Evolutionary conservation across 2,888 invertebrate genomes (phyloP), one percentile per base, ranked within the genome.

Genomic region (Stenurella melanura): DNA sequence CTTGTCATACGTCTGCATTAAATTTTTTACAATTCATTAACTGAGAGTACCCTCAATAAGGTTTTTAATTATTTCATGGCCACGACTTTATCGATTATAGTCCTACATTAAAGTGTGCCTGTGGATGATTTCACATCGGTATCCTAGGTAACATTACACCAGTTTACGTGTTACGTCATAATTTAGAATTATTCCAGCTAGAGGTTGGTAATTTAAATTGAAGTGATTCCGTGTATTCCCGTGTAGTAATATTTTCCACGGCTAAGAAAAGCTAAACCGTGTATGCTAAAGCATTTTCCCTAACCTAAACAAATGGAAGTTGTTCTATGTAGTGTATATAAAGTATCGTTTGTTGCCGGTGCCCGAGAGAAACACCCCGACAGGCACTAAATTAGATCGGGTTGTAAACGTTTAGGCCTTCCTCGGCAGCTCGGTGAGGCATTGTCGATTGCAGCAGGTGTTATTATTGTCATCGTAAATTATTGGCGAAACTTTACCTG

Each of bases 371-470:
- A 83, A 77, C 80, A 81, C 81, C 75, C 75, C 76, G 82, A 81
- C 79, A 80, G 81, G 75, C 77, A 77, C 78, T 82, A 82, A 83
- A 82, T 83, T 83, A 78, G 63, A 70, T 60, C 60, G 60, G 78
- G 79, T 77, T 79, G 79, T 78, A 81, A 82, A 80, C 81, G 81
- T 79, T 82, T 80, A 82, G 82, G 82, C 81, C 80, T 54, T 67
- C 67, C 80, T 74, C 78, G 81, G 82, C 81, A 81, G 78, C 81
- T 80, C 78, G 82, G 54, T 86, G 87, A 87, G 83, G 86, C 85
- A 87, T 86, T 86, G 88, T 87, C 88, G 87, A 88, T 88, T 81
- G 89, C 87, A 89, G 88, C 89, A 89, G 89, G 89, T 89, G 88
- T 87, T 89, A 88, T 88, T 88, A 88, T 88, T 89, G 89, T 88